Conservation (phyloP, 2,888 invertebrate species). For the Eupithecia vulgata region DNA sequence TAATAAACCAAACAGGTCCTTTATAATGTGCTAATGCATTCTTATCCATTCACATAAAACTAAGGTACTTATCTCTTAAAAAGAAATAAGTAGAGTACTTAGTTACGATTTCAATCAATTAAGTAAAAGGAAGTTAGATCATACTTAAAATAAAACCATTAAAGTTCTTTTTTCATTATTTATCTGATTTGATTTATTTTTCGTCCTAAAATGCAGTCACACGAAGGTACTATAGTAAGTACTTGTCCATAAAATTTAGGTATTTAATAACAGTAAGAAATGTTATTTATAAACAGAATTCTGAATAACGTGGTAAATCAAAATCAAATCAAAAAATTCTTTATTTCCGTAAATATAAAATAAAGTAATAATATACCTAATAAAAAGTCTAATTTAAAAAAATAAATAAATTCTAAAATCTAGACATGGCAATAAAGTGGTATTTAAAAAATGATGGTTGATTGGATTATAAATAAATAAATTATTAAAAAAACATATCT, state of each 20-base stretch:
- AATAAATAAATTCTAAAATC: no score
- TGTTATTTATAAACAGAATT: not conserved
- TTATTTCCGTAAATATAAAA: no score
- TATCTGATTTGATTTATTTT: not conserved
- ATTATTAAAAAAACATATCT: no score
- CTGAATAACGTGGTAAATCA: not conserved
- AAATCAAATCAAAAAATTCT: no score
- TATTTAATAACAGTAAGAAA: not conserved
- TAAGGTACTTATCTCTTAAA: not conserved
- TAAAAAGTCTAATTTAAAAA: no score
- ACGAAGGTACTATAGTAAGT: not conserved
- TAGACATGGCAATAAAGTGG: no score
- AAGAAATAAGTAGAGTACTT: not conserved
- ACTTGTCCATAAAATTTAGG: not conserved
- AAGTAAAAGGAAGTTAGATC: not conserved
- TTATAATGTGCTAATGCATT: constrained; percentile 4
- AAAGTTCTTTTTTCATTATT: not conserved
- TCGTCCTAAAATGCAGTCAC: not conserved
- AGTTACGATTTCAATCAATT: not conserved
- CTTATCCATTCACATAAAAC: not conserved
- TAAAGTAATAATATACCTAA: no score
- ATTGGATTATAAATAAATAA: no score
- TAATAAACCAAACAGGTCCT: not conserved
- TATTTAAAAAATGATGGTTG: no score
- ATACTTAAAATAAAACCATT: not conserved